Evolutionary conservation across 2,888 invertebrate species (phyloP), one percentile per base, ranked within the genome.

Genomic region (Limenitis camilla): DNA sequence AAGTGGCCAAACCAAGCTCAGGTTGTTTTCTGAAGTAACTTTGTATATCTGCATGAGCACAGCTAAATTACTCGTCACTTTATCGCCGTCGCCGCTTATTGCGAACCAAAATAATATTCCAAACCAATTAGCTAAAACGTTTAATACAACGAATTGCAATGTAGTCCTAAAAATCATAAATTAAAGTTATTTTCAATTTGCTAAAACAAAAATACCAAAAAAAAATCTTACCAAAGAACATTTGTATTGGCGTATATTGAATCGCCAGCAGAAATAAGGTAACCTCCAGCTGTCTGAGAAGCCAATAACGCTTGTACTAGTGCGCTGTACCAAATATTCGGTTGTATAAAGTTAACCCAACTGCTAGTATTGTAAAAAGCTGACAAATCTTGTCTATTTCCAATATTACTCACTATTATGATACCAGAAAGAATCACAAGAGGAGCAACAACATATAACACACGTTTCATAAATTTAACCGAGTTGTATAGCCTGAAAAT

Each of bases 141-240:
- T 82, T 1, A 63, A 49, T n/a, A 62, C 61, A 1, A 78, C 63
- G 5, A 84, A 53, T 5, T 53, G 59, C 31, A 78, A 7, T 0
- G 84, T 62, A 19, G 78, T 68, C 81, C 86, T 86, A 63, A 32
- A 70, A 71, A 39, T 35, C 36, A 43, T 39, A 35, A 31, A 50
- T 46, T 5, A 19, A 28, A 40, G 19, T 48, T 29, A 45, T 49
- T 52, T n/a, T 44, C 6, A 9, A 4, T 10, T 8, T 10, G 8
- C 7, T 5, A 40, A 29, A 7, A n/a, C n/a, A n/a, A n/a, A n/a
- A n/a, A n/a, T n/a, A n/a, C n/a, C n/a, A n/a, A n/a, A n/a, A n/a
- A n/a, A n/a, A n/a, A n/a, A n/a, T n/a, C n/a, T 70, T 68, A 84
- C 86, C 83, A 80, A 55, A 78, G 72, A 6, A 82, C 76, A 58